Base-by-base conservation (phyloP, 2,797 vertebrate genomes). In the Rhinella marina region DNA sequence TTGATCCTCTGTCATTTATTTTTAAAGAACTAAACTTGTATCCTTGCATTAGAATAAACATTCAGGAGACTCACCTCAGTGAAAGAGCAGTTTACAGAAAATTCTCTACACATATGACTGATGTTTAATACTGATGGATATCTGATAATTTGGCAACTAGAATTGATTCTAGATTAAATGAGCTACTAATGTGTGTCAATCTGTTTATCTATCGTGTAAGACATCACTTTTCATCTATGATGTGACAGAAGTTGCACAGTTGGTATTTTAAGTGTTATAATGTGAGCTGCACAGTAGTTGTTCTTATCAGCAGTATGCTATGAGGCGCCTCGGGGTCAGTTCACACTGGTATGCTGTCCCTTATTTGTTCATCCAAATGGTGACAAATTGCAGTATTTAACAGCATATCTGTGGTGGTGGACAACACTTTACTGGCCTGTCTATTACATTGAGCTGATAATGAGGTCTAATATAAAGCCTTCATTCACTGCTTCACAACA, bases 371-470 rank as follows among this genome's bases (percentile, higher is more conserved):
- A 95, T 94, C 94, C 94, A 95, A 96, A 95, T 94, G 93, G 94
- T 95, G 95, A 96, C 96, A 96, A 96, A 96, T 96, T 96, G 95
- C 92, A 91, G 93, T 92, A 93, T 95, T 95, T 94, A 94, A 93
- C 93, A 92, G 91, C 91, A 91, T 94, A 94, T 95, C 93, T 93
- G 90, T 91, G 90, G 91, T 92, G 90, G 91, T 93, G 90, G 89
- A 90, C 91, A 91, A 94, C 91, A 95, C 94, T 95, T 93, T 94
- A 93, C 91, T 88, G 94, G 87, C 82, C 90, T 93, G 91, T 92
- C 92, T 92, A 91, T 92, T 94, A 92, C 94, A 94, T 90, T 93
- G 92, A 94, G 93, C 91, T 91, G 93, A 95, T 95, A 96, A 96
- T 95, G 93, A 94, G 92, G 90, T 92, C 91, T 90, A 87, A 88